Conservation (phyloP, 2,797 vertebrate species). For the Alfaro cultratus region DNA sequence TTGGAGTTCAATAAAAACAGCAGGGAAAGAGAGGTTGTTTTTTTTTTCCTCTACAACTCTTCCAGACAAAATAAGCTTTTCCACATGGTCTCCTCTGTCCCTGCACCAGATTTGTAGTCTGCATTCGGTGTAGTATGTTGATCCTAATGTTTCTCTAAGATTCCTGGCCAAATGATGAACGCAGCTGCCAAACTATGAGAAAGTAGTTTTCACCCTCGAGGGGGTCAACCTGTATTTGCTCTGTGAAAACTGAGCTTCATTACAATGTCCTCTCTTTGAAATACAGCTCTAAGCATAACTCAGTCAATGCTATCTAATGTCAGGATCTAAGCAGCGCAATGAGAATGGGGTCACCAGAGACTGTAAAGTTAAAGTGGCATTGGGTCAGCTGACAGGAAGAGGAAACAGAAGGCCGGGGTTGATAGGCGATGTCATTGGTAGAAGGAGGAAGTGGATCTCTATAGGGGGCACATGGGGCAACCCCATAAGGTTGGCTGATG, state of each 20-base stretch:
- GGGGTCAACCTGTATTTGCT: conserved; percentile 31
- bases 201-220: conserved; percentile 18
- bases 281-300: conserved; percentile 14
- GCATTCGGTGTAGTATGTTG: conserved; percentile 6
- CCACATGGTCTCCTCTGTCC: conserved; percentile 73
- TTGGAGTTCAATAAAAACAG: conserved; percentile 71
- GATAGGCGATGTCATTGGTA: conserved; percentile 73
- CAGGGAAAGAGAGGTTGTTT: conserved; percentile 56
- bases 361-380: conserved; percentile 37
- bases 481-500: conserved; percentile 43
- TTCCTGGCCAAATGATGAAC: conserved; percentile 24
- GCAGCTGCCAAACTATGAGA: conserved; percentile 36
- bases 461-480: conserved; percentile 51
- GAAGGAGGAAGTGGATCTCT: conserved; percentile 71
- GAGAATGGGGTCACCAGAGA: conserved; percentile 59
- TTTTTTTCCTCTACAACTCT: conserved; percentile 51
- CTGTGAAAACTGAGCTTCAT: conserved; percentile 38
- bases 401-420: conserved; percentile 79
- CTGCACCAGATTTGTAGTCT: conserved; percentile 28
- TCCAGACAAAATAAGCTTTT: conserved; percentile 67
- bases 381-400: conserved; percentile 70
- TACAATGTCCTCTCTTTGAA: conserved; percentile 51
- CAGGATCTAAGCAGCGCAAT: conserved; percentile 42
- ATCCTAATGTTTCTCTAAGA: conserved; percentile 23
- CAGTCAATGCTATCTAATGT: conserved; percentile 47